Base-by-base conservation (phyloP, 2,888 invertebrate species). In the Prosapia bicincta region DNA sequence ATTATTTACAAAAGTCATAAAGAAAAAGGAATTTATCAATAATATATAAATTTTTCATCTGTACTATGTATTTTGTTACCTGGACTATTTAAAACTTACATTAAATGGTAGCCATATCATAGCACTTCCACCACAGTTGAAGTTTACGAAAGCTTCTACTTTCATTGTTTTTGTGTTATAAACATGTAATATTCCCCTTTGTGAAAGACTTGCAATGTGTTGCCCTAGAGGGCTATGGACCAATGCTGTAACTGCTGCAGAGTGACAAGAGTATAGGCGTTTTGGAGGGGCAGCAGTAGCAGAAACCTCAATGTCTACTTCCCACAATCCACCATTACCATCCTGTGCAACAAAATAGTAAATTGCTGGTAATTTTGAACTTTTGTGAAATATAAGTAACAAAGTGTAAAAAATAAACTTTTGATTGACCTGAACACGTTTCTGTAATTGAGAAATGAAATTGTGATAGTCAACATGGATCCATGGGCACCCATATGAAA, bases 61-160 rank as follows among this genome's bases (percentile, higher is more conserved):
- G n/a, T n/a, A n/a, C n/a, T n/a, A n/a, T n/a, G n/a, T n/a, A n/a
- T n/a, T n/a, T n/a, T n/a, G n/a, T n/a, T n/a, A n/a, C n/a, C n/a
- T n/a, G n/a, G n/a, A n/a, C n/a, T n/a, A n/a, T n/a, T n/a, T n/a
- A n/a, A n/a, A n/a, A 79, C 82, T 86, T 83, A 92, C 91, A 76
- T 88, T 85, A n/a, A 87, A 82, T n/a, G 94, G 91, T 7, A 94
- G 86, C 91, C 96, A 96, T 1, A 92, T 82, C 71, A 89, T 72
- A 76, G 84, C 82, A 69, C 84, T 83, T 0, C 87, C 86, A 23
- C 91, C 83, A 78, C 89, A 89, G 0, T 87, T 86, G 83, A 90
- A 93, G 75, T 88, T 87, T 79, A 90, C 88, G 78, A 89, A 87
- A 26, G 90, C 87, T 7, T 94, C 83, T 15, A 93, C 84, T 28